phyloP scores from a whole-genome alignment of 92 coral and sea anemone genomes.

The Porites divaricata region DNA sequence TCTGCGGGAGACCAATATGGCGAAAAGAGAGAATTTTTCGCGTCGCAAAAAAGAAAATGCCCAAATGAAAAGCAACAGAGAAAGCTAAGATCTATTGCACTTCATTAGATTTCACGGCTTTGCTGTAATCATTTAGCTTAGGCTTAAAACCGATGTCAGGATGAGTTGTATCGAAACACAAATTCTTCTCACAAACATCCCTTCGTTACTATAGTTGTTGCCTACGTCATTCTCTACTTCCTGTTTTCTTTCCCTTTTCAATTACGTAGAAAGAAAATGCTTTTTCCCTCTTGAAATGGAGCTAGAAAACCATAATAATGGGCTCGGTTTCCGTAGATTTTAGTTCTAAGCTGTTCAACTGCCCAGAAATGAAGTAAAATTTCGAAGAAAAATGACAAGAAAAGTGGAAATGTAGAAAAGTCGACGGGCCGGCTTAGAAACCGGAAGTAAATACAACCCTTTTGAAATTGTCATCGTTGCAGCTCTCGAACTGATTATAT shows the following conservation, averaged over 20 bases:
- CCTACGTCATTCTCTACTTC: constrained; percentile 69
- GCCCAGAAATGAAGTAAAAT: background rate
- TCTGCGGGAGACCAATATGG: background rate
- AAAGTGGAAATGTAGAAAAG: background rate
- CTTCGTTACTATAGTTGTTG: constrained; percentile 60
- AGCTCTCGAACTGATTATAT: constrained; percentile 39
- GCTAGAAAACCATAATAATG: constrained; percentile 1
- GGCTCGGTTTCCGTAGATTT: constrained; percentile 2
- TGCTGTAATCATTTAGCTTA: background rate
- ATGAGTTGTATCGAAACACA: background rate
- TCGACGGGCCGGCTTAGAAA: background rate
- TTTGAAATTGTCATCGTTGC: background rate
- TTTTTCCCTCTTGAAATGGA: constrained; percentile 14
- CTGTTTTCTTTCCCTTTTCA: constrained; percentile 65
- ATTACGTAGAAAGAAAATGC: constrained; percentile 29
- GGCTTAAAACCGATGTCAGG: background rate
- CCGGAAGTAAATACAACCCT: constrained; percentile 17
- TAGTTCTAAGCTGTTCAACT: background rate
- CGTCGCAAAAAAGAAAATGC: background rate
- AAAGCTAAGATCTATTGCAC: background rate
- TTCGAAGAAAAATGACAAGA: constrained; percentile 1
- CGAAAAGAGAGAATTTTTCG: background rate
- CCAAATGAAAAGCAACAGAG: background rate
- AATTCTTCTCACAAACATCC: constrained; percentile 36
- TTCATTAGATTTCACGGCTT: background rate